Evolutionary conservation across 2,888 invertebrate genomes (phyloP).

Genomic region (Zootermopsis nevadensis): DNA sequence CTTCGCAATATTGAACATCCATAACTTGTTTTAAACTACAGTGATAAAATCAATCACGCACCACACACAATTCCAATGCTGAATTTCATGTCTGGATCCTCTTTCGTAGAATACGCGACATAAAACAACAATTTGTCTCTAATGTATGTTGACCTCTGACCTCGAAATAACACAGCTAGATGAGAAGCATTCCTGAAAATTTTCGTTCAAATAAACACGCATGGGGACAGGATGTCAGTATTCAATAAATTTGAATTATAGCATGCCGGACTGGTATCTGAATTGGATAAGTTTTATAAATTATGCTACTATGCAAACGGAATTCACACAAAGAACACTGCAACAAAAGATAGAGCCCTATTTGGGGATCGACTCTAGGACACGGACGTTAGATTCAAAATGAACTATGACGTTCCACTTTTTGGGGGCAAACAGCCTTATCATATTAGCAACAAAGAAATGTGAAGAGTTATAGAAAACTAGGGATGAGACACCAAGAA

Average conservation of each 20-base stretch:
- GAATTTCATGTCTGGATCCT: not conserved
- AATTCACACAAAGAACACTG: no score
- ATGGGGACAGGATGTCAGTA: not conserved
- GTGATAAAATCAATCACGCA: conserved; percentile 10
- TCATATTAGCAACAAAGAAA: no score
- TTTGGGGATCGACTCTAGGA: no score
- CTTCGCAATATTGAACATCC: conserved; percentile 23
- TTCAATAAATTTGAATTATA: not conserved
- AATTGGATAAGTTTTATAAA: no score
- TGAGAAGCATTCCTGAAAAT: not conserved
- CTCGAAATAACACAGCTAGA: not conserved
- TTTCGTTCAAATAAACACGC: not conserved
- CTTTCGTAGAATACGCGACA: not conserved
- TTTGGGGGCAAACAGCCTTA: no score
- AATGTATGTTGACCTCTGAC: not conserved
- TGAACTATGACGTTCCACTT: no score
- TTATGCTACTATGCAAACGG: no score
- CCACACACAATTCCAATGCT: not conserved
- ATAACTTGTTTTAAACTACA: not conserved
- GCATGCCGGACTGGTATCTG: not conserved
- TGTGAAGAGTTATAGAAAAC: no score
- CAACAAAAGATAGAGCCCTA: no score
- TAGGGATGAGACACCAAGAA: no score
- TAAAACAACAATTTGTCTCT: conserved; percentile 15
- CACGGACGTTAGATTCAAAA: no score